Evolutionary conservation across 64 coral and sea anemone species (phyloP), one percentile per base, ranked within the genome.

Genomic region (Montipora foliosa): DNA sequence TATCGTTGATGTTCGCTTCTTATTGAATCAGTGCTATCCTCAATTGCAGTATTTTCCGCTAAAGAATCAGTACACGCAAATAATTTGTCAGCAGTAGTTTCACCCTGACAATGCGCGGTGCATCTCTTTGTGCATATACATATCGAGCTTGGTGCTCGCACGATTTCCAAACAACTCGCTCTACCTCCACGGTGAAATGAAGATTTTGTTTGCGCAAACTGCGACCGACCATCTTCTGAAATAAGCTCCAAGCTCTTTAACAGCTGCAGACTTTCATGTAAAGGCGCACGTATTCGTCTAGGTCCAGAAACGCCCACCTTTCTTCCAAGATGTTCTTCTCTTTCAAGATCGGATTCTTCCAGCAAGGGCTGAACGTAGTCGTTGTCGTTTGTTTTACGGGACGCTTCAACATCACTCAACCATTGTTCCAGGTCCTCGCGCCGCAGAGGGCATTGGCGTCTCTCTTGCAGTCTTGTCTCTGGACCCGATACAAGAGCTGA

Each of bases 381-480:
- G 25, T 10, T 7, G 6, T 68, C 82, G 2, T 62, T 46, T 49
- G 2, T 44, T 68, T 15, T 48, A 7, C 61, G 60, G 24, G 44
- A 84, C 82, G 44, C 61, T 29, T 84, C 82, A 4, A 89, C 88
- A 21, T 94, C 77, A 4, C 44, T 64, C 10, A 91, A 61, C 95
- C 88, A 91, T 21, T 97, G 91, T 13, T 87, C 58, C 5, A 94
- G 58, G 12, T 67, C n/a, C 17, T 70, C 74, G 19, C 83, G 62
- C 4, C 21, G 44, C 60, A 66, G 21, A 44, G 77, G 61, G 21
- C 21, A 77, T 83, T 79, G 44, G 68, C n/a, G 11, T 6, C 44
- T 50, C 67, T 90, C 79, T 90, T 14, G 29, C 3, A 15, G n/a
- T 67, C 77, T 90, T 44, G 7, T 61, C 67, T 17, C 3, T 8